Evolutionary conservation across 2,888 invertebrate species (phyloP), one percentile per base, ranked within the genome.

Genomic region (Acanthosepion lycidas): DNA sequence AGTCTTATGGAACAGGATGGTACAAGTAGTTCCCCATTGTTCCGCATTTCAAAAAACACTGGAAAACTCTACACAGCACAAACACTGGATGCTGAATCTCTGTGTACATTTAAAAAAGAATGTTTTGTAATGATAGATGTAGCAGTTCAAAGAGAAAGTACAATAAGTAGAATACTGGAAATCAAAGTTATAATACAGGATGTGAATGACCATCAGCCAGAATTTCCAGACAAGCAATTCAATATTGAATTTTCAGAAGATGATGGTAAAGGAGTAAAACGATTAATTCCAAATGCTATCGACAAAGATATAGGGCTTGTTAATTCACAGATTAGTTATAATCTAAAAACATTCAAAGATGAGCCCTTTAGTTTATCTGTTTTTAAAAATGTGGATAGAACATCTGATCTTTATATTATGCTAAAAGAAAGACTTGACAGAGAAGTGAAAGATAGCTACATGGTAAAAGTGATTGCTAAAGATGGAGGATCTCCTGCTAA

Each of bases 1-100:
- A 78, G 78, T 78, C 78, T 78, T 78, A 78, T 78, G 78, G 78
- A 78, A 78, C 78, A 78, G 12, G 78, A 78, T 78, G 78, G 78
- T n/a, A 78, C 78, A n/a, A 78, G n/a, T n/a, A 78, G 78, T n/a
- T 78, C 78, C 12, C 78, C 78, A 78, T 78, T 78, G 33, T 78
- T 78, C n/a, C 78, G 78, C 15, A 78, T 78, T n/a, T 78, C 78
- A 33, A 78, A 78, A 78, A 78, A 78, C 12, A 78, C 78, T 33
- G 78, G 78, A n/a, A 78, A 78, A 78, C 78, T 78, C 12, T 78
- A 78, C n/a, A 78, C 78, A 6, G 78, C 78, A 78, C 78, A 78
- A 78, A 78, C 78, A 78, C 33, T 78, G 12, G 78, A 78, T 78
- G 78, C 78, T 78, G 78, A 78, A 12, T 78, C 78, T 9, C n/a